Conservation (phyloP, 37 sponge, comb jelly and placozoan genomes). For the Hormiphora californensis region DNA sequence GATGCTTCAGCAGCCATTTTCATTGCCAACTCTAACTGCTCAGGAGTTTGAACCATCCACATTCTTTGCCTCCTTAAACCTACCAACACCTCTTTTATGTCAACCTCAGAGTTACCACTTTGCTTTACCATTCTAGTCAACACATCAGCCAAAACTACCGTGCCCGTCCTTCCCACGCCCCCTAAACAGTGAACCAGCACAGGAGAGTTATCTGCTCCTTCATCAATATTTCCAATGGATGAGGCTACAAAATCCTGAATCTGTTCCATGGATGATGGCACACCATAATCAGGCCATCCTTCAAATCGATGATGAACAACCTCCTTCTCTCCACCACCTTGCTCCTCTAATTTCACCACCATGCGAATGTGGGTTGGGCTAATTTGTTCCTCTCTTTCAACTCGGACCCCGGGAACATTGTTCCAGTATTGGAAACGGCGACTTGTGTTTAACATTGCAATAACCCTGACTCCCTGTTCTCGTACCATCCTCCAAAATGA, state of each 20-base stretch:
- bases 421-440: too few relatives aligned
- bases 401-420: too few relatives aligned
- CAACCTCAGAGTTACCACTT: slow-evolving; percentile 13
- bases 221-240: too few relatives aligned
- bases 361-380: too few relatives aligned
- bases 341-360: too few relatives aligned
- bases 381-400: too few relatives aligned
- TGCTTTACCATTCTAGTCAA: not conserved
- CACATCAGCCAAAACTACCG: slow-evolving; percentile 33
- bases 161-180: slow-evolving; percentile 25
- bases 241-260: not conserved
- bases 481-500: too few relatives aligned
- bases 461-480: too few relatives aligned
- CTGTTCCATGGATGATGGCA: not conserved
- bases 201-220: too few relatives aligned
- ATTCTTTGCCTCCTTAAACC: slow-evolving; percentile 79
- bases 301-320: not conserved
- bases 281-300: slow-evolving; percentile 17
- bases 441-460: too few relatives aligned
- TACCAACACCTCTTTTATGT: slow-evolving; percentile 62
- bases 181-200: slow-evolving; percentile 12
- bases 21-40: slow-evolving; percentile 92
- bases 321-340: too few relatives aligned
- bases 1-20: too few relatives aligned
- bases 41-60: slow-evolving; percentile 89